Conservation (phyloP, 2,888 invertebrate genomes). For the Agrypnus murinus region DNA sequence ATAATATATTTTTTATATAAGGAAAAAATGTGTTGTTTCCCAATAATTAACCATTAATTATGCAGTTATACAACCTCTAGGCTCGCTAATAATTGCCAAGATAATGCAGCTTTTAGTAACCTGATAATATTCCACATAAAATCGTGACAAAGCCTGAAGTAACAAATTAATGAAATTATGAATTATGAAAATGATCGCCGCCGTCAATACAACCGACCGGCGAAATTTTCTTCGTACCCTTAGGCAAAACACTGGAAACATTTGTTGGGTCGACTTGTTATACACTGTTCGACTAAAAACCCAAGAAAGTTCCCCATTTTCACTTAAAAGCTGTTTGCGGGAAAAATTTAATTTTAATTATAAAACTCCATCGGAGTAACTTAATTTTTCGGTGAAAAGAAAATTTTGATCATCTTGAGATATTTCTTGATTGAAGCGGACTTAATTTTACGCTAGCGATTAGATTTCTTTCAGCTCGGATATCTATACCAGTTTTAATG, state of each 20-base stretch:
- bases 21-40: conserved; percentile 38
- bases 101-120: conserved; percentile 68
- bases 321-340: neutral
- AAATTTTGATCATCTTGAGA: too few relatives aligned
- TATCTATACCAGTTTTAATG: too few relatives aligned
- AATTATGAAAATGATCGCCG: conserved; percentile 73
- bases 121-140: conserved; percentile 72
- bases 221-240: conserved; percentile 37
- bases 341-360: neutral
- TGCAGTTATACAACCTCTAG: conserved; percentile 70
- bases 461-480: too few relatives aligned
- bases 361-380: neutral
- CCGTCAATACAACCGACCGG: conserved; percentile 66
- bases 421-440: too few relatives aligned
- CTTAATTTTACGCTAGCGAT: too few relatives aligned
- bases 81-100: conserved; percentile 70
- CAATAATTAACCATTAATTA: conserved; percentile 71
- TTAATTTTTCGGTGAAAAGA: too few relatives aligned
- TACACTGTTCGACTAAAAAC: conserved; percentile 50
- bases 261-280: conserved; percentile 40
- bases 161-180: conserved; percentile 74
- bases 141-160: conserved; percentile 73
- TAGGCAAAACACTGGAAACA: conserved; percentile 12
- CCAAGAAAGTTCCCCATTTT: conserved; percentile 27
- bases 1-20: conserved; percentile 34